phyloP scores from a whole-genome alignment of 2,797 vertebrate species.

The Nasua narica region DNA sequence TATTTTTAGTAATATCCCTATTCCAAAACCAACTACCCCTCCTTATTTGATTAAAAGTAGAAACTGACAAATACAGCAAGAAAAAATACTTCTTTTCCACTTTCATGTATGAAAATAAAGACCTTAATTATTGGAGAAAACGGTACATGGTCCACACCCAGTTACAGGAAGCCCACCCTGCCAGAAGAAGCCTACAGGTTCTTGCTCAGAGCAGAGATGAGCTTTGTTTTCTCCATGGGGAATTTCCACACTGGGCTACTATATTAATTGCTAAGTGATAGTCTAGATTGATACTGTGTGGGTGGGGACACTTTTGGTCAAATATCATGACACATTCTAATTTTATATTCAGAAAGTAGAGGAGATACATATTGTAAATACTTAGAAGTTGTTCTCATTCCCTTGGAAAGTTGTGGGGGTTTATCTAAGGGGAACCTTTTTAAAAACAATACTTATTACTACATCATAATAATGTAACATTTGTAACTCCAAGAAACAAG shows the following conservation, averaged over 20 bases:
- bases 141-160: not conserved
- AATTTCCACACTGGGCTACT: conserved; percentile 80
- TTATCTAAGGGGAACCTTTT: conserved; percentile 52
- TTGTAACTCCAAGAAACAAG: conserved; percentile 11
- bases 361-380: conserved; percentile 52
- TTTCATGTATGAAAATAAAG: not conserved
- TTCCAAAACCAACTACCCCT: not conserved
- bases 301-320: conserved; percentile 85
- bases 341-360: conserved; percentile 63
- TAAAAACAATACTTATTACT: conserved; percentile 48
- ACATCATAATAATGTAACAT: not conserved
- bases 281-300: conserved; percentile 77
- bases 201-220: conserved; percentile 60
- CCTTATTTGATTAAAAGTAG: not conserved
- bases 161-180: conserved; percentile 69
- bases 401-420: conserved; percentile 72
- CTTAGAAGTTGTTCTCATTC: conserved; percentile 66
- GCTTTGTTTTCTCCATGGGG: conserved; percentile 82
- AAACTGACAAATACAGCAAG: not conserved
- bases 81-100: not conserved
- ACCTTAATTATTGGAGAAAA: not conserved
- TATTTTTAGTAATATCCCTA: not conserved
- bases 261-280: conserved; percentile 75
- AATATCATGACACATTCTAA: conserved; percentile 76
- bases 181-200: conserved; percentile 40